Percentiles rank a stretch among this genome's conserved stretches.
Conservation (phyloP, 2,888 invertebrate species). For the Napeogenes inachia region DNA sequence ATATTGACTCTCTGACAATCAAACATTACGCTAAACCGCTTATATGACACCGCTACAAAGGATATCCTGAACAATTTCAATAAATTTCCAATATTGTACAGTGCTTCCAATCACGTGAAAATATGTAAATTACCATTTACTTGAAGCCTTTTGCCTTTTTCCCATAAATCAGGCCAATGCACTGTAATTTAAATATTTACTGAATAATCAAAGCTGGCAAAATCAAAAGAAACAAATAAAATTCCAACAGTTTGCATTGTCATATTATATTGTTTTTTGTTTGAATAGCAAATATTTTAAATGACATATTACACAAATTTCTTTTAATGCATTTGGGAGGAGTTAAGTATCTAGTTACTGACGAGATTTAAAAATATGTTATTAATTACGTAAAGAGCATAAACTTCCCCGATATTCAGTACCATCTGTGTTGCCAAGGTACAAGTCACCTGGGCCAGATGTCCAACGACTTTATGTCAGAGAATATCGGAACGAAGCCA, state of each 20-base stretch:
- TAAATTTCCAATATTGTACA: conserved; percentile 19
- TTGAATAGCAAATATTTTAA: neutral
- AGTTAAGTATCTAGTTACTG: too few species aligned
- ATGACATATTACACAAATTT: too few species aligned
- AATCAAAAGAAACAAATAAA: conserved; percentile 10
- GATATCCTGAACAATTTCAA: conserved; percentile 13
- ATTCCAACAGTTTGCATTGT: neutral
- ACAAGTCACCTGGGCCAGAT: conserved; percentile 49
- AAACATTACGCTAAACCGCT: neutral
- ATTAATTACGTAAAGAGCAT: conserved; percentile 12
- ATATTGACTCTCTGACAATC: neutral
- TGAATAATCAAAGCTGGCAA: conserved; percentile 8
- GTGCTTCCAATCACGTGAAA: conserved; percentile 29
- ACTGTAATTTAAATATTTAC: conserved; percentile 14
- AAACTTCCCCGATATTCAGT: conserved; percentile 18
- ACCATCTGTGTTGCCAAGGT: conserved; percentile 36
- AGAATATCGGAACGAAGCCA: conserved; percentile 50
- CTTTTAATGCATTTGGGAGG: too few species aligned
- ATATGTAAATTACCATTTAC: conserved; percentile 31
- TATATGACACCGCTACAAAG: conserved; percentile 14
- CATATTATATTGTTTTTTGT: neutral
- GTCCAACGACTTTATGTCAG: conserved; percentile 49
- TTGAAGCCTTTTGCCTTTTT: conserved; percentile 25
- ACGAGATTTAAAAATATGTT: conserved; percentile 3
- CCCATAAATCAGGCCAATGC: conserved; percentile 26